Evolutionary conservation across 2,797 vertebrate genomes (phyloP).

Genomic region (Ceyx erithaca): DNA sequence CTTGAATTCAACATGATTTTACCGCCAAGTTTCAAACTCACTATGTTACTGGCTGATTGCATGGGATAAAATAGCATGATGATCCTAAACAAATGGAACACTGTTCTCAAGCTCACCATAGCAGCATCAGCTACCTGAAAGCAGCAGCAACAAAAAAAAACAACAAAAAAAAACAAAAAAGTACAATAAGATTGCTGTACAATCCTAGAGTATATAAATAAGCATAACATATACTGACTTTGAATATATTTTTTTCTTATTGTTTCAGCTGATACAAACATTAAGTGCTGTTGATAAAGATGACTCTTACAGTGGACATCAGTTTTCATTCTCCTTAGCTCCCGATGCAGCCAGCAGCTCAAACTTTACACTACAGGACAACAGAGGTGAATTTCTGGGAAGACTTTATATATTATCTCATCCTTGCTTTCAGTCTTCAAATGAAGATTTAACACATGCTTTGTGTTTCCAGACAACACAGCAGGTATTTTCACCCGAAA

Average conservation of each 20-base stretch:
- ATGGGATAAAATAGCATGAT: not conserved
- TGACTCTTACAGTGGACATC: conserved; percentile 87
- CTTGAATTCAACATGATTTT: not conserved
- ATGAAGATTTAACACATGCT: conserved; percentile 24
- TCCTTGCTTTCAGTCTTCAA: conserved; percentile 23
- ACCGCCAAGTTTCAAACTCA: not conserved
- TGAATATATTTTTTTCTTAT: conserved; percentile 32
- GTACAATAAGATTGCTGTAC: not conserved
- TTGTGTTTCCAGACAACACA: conserved; percentile 89
- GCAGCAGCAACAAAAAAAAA: not conserved
- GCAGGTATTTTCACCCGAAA: conserved; percentile 89
- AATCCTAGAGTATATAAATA: not conserved
- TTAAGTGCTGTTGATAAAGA: conserved; percentile 91
- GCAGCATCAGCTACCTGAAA: not conserved
- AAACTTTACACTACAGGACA: conserved; percentile 93
- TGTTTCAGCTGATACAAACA: conserved; percentile 89
- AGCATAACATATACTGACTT: not conserved
- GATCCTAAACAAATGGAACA: not conserved
- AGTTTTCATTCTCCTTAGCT: conserved; percentile 90
- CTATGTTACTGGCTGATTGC: not conserved
- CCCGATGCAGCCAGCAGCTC: conserved; percentile 87
- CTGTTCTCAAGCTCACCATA: not conserved
- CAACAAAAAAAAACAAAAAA: not conserved
- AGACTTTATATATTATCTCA: not conserved
- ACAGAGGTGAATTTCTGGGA: conserved; percentile 86